Evolutionary conservation across 2,888 invertebrate species (phyloP).

Genomic region (Nowickia ferox): DNA sequence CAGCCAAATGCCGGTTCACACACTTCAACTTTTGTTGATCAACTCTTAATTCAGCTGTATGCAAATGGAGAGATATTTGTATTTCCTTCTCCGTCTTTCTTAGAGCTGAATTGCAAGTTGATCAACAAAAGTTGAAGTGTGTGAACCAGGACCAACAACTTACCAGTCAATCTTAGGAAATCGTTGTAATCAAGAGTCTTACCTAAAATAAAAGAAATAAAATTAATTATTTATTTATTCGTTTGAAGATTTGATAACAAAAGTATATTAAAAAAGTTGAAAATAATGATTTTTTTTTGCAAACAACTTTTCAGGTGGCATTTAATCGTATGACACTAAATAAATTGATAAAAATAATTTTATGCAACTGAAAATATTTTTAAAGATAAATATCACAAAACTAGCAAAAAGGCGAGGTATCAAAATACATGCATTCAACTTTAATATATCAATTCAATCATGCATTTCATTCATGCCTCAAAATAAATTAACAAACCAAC

Average conservation of each 20-base stretch:
- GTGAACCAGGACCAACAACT: no score
- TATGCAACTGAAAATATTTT: background rate
- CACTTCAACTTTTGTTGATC: no score
- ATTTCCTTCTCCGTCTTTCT: no score
- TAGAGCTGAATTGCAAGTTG: no score
- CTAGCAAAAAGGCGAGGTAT: slow-evolving; percentile 25
- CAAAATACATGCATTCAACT: slow-evolving; percentile 27
- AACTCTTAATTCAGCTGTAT: no score
- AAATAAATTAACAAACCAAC: slow-evolving; percentile 22
- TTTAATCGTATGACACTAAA: slow-evolving; percentile 47
- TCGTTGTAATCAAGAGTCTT: slow-evolving; percentile 3
- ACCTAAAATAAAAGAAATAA: slow-evolving; percentile 49
- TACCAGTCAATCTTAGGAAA: background rate
- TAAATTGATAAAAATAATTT: background rate
- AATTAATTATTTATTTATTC: slow-evolving; percentile 19
- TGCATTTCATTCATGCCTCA: background rate
- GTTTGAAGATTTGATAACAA: background rate
- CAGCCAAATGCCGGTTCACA: no score
- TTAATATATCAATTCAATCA: slow-evolving; percentile 38
- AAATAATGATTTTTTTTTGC: background rate
- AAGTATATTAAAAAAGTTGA: background rate
- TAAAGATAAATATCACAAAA: slow-evolving; percentile 23
- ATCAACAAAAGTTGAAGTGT: no score
- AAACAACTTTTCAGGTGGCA: slow-evolving; percentile 51
- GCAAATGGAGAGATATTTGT: no score